Evolutionary conservation across 2,888 invertebrate genomes (phyloP).

Genomic region (Acronicta leporina): DNA sequence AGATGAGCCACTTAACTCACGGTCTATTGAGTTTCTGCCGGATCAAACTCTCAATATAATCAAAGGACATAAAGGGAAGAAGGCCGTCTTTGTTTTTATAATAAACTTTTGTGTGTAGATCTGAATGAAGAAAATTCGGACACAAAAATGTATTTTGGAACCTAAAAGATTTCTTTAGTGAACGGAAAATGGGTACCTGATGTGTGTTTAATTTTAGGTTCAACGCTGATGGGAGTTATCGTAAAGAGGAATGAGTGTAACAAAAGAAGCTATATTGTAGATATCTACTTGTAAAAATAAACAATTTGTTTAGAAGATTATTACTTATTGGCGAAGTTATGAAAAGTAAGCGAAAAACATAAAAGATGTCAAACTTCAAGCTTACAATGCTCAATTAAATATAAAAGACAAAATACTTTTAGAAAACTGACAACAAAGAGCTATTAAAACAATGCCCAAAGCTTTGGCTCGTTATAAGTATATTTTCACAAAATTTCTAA

Average conservation of each 20-base stretch:
- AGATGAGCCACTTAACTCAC: constrained; percentile 83
- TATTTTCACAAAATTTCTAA: constrained; percentile 71
- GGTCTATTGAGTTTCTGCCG: constrained; percentile 77
- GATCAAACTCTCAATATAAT: constrained; percentile 63
- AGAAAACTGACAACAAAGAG: constrained; percentile 59
- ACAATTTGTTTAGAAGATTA: background rate
- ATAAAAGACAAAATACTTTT: constrained; percentile 51
- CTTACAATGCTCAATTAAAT: constrained; percentile 51
- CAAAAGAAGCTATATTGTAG: background rate
- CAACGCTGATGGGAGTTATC: constrained; percentile 12
- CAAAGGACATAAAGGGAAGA: constrained; percentile 64
- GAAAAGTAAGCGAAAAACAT: constrained; percentile 34
- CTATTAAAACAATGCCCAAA: constrained; percentile 62
- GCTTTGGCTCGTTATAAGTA: constrained; percentile 57
- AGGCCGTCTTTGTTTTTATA: constrained; percentile 58
- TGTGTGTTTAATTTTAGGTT: constrained; percentile 14
- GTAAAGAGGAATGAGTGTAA: background rate
- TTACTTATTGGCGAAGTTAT: background rate
- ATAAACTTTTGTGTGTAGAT: constrained; percentile 48
- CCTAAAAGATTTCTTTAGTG: constrained; percentile 11
- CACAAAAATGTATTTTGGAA: constrained; percentile 30
- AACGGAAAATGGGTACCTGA: constrained; percentile 12
- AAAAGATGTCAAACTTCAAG: constrained; percentile 37
- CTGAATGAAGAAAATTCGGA: constrained; percentile 55
- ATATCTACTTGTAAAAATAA: background rate